Evolutionary conservation across 2,113 vertebrate species (phyloP).

Genomic region (Probosciger aterrimus): DNA sequence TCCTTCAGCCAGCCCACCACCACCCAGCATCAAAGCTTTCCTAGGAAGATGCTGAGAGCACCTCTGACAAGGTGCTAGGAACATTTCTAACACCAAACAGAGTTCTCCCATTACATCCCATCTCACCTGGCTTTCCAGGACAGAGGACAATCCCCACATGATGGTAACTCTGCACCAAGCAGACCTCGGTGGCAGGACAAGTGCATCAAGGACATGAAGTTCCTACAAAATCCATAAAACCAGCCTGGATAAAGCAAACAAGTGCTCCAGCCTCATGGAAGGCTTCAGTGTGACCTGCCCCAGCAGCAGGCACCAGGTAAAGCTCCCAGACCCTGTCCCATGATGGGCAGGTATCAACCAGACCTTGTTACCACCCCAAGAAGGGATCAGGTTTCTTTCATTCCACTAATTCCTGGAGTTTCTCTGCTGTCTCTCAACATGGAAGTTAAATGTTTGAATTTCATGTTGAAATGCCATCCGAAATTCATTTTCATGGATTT

Average conservation of each 20-base stretch:
- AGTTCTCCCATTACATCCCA: not conserved
- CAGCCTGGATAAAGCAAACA: not conserved
- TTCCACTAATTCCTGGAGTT: not conserved
- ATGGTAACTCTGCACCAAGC: accelerated
- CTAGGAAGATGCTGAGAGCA: not conserved
- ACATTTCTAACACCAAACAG: not conserved
- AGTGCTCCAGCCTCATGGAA: accelerated
- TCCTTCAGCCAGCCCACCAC: not conserved
- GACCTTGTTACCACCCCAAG: not conserved
- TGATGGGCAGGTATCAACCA: not conserved
- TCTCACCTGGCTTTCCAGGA: not conserved
- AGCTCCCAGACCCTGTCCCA: not conserved
- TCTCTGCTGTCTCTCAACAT: not conserved
- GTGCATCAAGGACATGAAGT: not conserved
- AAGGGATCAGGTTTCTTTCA: not conserved
- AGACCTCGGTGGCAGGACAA: not conserved
- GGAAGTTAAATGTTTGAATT: not conserved
- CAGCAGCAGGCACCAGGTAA: not conserved
- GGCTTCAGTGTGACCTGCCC: not conserved
- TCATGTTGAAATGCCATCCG: conserved; percentile 32
- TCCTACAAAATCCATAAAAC: not conserved
- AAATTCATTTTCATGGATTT: conserved; percentile 43
- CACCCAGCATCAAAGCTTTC: accelerated
- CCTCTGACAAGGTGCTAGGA: not conserved
- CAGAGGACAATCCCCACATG: accelerated